Evolutionary conservation across 1,140 invertebrate species (phyloP).

Genomic region (Bilobella aurantiaca): DNA sequence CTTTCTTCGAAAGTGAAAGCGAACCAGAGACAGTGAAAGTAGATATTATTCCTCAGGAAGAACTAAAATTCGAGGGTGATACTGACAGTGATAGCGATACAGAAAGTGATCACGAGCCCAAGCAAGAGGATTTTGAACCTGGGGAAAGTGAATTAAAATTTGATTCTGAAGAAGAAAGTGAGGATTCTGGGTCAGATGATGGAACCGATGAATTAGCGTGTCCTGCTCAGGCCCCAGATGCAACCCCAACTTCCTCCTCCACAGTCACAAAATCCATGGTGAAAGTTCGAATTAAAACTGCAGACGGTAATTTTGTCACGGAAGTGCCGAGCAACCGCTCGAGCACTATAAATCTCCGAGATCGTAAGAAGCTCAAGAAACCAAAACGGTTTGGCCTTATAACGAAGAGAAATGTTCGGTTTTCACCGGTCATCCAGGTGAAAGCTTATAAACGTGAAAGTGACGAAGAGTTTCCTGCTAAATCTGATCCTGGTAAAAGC

Average conservation of each 20-base stretch:
- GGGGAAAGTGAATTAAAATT: not conserved
- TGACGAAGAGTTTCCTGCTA: not conserved
- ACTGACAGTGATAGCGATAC: not conserved
- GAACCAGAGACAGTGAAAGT: not conserved
- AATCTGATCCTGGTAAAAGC: too few relatives aligned
- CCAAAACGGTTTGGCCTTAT: not conserved
- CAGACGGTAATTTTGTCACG: too few relatives aligned
- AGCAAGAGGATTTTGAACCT: not conserved
- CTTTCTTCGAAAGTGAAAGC: not conserved
- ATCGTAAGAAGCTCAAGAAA: not conserved
- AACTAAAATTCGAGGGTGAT: not conserved
- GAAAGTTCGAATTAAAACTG: too few relatives aligned
- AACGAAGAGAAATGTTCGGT: not conserved
- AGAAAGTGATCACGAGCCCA: not conserved
- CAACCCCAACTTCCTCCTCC: too few relatives aligned
- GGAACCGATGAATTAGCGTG: too few relatives aligned
- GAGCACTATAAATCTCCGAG: too few relatives aligned
- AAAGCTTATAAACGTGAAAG: not conserved
- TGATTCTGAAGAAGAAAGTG: not conserved
- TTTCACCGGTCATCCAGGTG: not conserved
- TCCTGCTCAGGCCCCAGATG: too few relatives aligned
- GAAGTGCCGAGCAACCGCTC: too few relatives aligned
- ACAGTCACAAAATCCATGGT: too few relatives aligned
- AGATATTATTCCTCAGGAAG: conserved; percentile 8
- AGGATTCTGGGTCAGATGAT: not conserved